A percentile compares a stretch with the other conserved stretches of the same genome.
Evolutionary conservation across 2,888 invertebrate species (phyloP).

Genomic region (Linnaemya vulpina): DNA sequence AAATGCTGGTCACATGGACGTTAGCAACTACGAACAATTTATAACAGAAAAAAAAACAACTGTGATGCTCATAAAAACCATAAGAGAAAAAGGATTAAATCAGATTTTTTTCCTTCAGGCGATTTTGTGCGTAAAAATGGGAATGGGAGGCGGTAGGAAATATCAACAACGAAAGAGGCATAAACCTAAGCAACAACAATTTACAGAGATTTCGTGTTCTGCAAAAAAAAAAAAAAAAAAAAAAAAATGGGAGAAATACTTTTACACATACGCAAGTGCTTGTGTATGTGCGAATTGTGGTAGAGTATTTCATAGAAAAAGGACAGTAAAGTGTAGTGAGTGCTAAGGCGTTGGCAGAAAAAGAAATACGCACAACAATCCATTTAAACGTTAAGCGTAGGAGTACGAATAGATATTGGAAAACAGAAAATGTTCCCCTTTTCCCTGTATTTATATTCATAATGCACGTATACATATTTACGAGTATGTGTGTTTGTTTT

Average conservation of each 20-base stretch:
- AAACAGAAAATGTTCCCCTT: not conserved
- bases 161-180: not conserved
- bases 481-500: no score
- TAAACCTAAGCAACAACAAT: not conserved
- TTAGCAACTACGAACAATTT: constrained; percentile 18
- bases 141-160: not conserved
- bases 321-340: constrained; percentile 28
- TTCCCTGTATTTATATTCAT: not conserved
- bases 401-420: not conserved
- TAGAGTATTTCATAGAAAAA: not conserved
- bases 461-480: no score
- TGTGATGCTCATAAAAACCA: constrained; percentile 25
- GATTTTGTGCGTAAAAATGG: constrained; percentile 14
- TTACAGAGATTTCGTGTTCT: not conserved
- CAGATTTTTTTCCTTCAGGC: constrained; percentile 13
- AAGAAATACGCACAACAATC: constrained; percentile 4
- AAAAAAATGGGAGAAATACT: not conserved
- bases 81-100: constrained; percentile 44
- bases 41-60: constrained; percentile 40
- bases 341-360: constrained; percentile 48
- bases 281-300: not conserved
- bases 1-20: not conserved
- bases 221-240: not conserved
- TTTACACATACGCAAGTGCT: not conserved
- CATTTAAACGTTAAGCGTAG: not conserved